Base-by-base conservation (phyloP, 2,113 vertebrate species). In the Misgurnus mizolepis region DNA sequence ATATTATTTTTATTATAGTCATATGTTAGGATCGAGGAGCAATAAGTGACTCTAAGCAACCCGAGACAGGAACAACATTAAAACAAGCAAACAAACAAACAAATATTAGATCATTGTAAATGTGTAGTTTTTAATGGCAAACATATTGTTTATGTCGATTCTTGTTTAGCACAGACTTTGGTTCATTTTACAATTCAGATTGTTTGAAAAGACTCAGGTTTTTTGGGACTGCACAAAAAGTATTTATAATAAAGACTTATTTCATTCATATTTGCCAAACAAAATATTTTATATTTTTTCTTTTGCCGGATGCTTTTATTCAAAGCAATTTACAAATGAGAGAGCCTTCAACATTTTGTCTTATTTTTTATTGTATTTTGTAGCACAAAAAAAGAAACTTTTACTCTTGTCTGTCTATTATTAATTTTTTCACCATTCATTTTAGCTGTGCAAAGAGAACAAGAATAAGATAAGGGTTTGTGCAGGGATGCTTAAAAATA, bases 401-500 rank as follows among this genome's bases (percentile, higher is more conserved):
- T 56, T 2, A 6, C 55, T 58, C 17, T 6, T 18, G 6, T 58
- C 55, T 58, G 53, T 53, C 4, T 50, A 4, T 53, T 15, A 53
- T 39, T 18, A 0, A 56, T 41, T n/a, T 41, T 40, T 71, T 56
- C 34, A 14, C 0, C 3, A 11, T 50, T 50, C 11, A 15, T 12
- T 49, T 47, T 27, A 4, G 11, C n/a, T 69, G 12, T 34, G 27
- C 66, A 47, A 53, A 34, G 12, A 15, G 45, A 69, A 50, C 6
- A 69, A 34, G 3, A 22, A 72, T 22, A 9, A 11, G 10, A 41
- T 15, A 12, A 18, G n/a, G 17, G 7, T 53, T 55, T 18, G 68
- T 55, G 49, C 8, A 10, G n/a, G 22, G 50, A 70, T 39, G 49
- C 68, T 55, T 55, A 39, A 68, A 68, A 49, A 34, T 68, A 68